phyloP scores from a whole-genome alignment of 2,888 invertebrate species.

The Dolomedes plantarius region DNA sequence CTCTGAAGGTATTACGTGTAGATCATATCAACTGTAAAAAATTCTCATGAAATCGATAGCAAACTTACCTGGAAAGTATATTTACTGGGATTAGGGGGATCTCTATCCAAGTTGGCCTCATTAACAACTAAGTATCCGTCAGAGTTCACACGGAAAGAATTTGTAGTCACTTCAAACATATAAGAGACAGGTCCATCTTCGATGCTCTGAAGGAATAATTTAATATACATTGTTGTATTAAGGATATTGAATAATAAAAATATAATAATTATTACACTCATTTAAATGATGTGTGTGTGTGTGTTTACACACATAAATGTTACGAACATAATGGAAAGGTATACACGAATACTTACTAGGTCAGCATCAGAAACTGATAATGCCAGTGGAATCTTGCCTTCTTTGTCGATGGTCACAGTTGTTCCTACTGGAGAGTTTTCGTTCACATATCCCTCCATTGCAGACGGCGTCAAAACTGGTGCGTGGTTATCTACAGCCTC shows the following conservation, averaged over 20 bases:
- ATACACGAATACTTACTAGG: slow-evolving; percentile 83
- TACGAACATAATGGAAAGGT: too few species aligned
- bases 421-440: slow-evolving; percentile 92
- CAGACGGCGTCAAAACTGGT: slow-evolving; percentile 81
- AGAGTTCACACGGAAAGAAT: slow-evolving; percentile 86
- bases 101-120: slow-evolving; percentile 89
- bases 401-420: slow-evolving; percentile 82
- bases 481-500: slow-evolving; percentile 91
- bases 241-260: too few species aligned
- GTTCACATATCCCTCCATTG: slow-evolving; percentile 81
- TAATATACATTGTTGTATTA: too few species aligned
- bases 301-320: too few species aligned
- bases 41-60: too few species aligned
- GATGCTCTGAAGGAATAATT: slow-evolving; percentile 37
- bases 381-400: slow-evolving; percentile 82
- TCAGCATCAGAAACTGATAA: slow-evolving; percentile 90
- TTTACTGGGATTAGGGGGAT: slow-evolving; percentile 88
- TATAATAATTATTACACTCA: too few species aligned
- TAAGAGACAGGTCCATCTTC: slow-evolving; percentile 48
- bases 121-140: slow-evolving; percentile 86
- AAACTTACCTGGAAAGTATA: slow-evolving; percentile 86
- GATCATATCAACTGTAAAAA: too few species aligned
- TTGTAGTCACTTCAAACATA: slow-evolving; percentile 88
- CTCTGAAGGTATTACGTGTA: too few species aligned
- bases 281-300: too few species aligned